Conservation (phyloP, 2,888 invertebrate species). For the Rhagophthalmus giganteus region DNA sequence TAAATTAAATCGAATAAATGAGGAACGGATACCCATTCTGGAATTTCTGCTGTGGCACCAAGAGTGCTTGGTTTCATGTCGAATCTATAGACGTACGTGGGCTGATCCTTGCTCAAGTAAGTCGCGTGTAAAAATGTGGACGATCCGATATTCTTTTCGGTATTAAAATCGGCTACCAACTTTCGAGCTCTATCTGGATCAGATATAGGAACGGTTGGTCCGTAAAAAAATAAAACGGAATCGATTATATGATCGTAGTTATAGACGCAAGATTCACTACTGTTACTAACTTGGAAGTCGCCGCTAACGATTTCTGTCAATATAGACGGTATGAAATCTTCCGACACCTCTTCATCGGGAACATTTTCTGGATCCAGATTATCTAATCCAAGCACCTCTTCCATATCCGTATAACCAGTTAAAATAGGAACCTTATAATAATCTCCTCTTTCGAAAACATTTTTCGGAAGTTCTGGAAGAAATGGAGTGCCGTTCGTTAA, state of each 20-base stretch:
- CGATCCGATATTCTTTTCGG: slow-evolving; percentile 69
- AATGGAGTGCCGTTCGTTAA: slow-evolving; percentile 69
- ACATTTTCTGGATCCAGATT: slow-evolving; percentile 62
- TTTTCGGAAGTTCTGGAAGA: slow-evolving; percentile 68
- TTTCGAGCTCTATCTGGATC: slow-evolving; percentile 66
- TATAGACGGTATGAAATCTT: slow-evolving; percentile 60
- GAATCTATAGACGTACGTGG: slow-evolving; percentile 74
- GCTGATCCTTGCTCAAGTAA: slow-evolving; percentile 63
- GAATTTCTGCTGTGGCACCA: slow-evolving; percentile 66
- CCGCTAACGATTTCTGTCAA: slow-evolving; percentile 65
- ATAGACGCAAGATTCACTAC: slow-evolving; percentile 61
- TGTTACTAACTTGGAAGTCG: slow-evolving; percentile 61
- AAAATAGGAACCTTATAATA: slow-evolving; percentile 72
- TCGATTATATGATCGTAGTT: slow-evolving; percentile 71
- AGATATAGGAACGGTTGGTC: slow-evolving; percentile 66
- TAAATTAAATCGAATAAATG: slow-evolving; percentile 82
- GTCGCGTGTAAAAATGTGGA: slow-evolving; percentile 71
- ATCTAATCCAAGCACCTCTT: slow-evolving; percentile 68
- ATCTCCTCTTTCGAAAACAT: slow-evolving; percentile 63
- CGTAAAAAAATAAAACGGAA: slow-evolving; percentile 76
- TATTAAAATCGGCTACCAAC: slow-evolving; percentile 70
- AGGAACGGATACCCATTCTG: slow-evolving; percentile 79
- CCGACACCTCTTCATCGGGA: slow-evolving; percentile 63
- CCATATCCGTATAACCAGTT: slow-evolving; percentile 77
- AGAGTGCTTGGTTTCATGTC: slow-evolving; percentile 72